A percentile compares a stretch with the other conserved stretches of the same genome.
These are phyloP conservation scores for Itoplectis maculator DNA, from an alignment of 2,888 invertebrate species.

Conservation along the genomic window DNA sequence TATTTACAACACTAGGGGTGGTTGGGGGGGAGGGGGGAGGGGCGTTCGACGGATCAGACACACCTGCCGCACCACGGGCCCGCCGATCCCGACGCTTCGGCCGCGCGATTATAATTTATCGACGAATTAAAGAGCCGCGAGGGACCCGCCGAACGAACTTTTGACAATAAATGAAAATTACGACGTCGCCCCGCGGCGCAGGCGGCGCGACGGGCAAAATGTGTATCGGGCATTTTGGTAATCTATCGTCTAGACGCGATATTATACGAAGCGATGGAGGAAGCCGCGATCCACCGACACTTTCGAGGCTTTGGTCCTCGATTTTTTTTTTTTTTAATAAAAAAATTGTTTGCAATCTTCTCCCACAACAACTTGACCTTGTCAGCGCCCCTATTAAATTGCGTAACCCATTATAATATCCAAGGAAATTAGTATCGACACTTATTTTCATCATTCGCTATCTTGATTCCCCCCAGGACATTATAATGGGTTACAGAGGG, in stretches of 20 bases:
- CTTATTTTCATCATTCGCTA: no score
- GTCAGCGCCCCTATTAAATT: no score
- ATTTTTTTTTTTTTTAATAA: no score
- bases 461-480: no score
- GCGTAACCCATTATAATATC: no score
- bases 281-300: no score
- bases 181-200: constrained; percentile 17
- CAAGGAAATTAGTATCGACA: no score
- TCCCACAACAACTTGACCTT: no score
- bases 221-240: constrained; percentile 13
- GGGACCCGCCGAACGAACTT: constrained; percentile 39
- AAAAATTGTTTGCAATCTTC: no score
- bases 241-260: constrained; percentile 30
- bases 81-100: constrained; percentile 48
- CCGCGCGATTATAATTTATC: constrained; percentile 75
- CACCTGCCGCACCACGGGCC: constrained; percentile 76
- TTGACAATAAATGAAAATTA: constrained; percentile 52
- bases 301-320: no score
- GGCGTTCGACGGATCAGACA: constrained; percentile 73
- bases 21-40: no score
- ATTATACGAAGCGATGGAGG: neutral
- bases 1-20: constrained; percentile 78
- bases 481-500: no score
- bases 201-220: neutral
- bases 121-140: constrained; percentile 72